Evolutionary conservation across 2,113 vertebrate species (phyloP), one percentile per base, ranked within the genome.

Genomic region (Mustelus asterias): DNA sequence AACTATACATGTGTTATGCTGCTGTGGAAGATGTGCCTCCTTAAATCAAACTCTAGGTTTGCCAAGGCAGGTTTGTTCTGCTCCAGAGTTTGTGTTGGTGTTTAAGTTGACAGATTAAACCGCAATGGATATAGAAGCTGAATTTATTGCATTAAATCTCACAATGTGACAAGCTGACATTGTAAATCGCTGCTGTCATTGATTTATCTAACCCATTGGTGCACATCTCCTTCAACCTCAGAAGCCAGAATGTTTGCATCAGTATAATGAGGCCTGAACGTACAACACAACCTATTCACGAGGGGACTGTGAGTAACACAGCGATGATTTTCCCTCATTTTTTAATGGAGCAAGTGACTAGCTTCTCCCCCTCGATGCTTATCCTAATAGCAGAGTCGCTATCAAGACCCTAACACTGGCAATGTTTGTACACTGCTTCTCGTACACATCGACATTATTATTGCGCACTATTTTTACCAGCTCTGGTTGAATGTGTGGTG

Each of bases 251-350:
- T n/a, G 14, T 72, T 72, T 54, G 24, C 94, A 72, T 72, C 69
- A 76, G 26, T 76, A 95, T 95, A 95, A 95, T 72, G 41, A 72
- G 94, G 69, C 24, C 44, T 95, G 94, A 76, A 94, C 37, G 69
- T 41, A 22, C 41, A 70, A 14, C 65, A 44, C 37, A 94, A 48
- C 3, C 69, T 76, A 54, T 95, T 76, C 67, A 95, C 11, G 24
- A 48, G 67, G 69, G 94, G 41, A 54, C 11, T 54, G 41, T 54
- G 41, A 76, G 26, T 33, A 54, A 72, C 69, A 29, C 24, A 72
- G n/a, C 26, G 16, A 72, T 29, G 24, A 95, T 22, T 44, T n/a
- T 41, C 24, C 33, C 60, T 93, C 60, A 65, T 37, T 63, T 65
- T 67, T 72, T 95, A 65, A 37, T 37, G 89, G 58, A 5, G 33